Conservation (phyloP, 2,113 vertebrate genomes). For the Xiphias gladius region DNA sequence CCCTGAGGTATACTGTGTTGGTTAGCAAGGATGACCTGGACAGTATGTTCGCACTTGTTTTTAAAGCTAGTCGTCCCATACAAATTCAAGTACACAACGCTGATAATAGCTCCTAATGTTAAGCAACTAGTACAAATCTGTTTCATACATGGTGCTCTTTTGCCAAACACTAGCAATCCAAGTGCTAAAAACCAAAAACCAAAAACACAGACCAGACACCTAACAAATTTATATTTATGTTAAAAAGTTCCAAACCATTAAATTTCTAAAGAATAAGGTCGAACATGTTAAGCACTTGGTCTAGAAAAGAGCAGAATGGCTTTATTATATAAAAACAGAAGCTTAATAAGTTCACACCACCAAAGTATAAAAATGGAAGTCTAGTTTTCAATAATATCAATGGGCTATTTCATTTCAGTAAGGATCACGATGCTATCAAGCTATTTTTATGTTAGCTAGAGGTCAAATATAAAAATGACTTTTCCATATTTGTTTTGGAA, state of each 20-base stretch:
- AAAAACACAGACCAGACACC: not conserved
- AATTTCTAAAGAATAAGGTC: not conserved
- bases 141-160: not conserved
- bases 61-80: not conserved
- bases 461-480: conserved; percentile 8
- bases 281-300: not conserved
- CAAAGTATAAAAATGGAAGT: not conserved
- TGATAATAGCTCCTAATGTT: conserved; percentile 16
- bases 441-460: not conserved
- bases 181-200: not conserved
- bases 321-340: not conserved
- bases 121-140: not conserved
- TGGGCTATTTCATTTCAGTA: not conserved
- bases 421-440: not conserved
- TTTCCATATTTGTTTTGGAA: conserved; percentile 5
- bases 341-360: not conserved
- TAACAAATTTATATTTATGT: not conserved
- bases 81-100: not conserved
- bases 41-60: conserved; percentile 9
- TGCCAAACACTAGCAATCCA: not conserved
- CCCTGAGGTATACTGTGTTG: not conserved
- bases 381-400: not conserved
- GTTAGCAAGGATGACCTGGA: not conserved
- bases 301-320: not conserved
- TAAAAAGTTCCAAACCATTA: not conserved